Conservation (phyloP, 2,113 vertebrate species). For the Cyprinus carpio region DNA sequence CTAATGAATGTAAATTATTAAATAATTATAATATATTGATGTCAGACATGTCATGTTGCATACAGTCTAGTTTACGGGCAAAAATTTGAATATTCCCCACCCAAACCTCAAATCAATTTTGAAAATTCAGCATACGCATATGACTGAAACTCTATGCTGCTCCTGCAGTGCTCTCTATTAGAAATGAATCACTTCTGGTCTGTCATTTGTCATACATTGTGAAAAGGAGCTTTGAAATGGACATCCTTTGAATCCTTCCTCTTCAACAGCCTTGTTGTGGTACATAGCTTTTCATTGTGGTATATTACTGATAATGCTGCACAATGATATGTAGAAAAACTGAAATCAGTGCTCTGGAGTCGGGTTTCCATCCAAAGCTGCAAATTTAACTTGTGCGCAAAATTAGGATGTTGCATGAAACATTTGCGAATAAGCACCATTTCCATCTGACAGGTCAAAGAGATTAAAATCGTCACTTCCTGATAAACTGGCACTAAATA, state of each 20-base stretch:
- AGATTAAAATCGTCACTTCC: too few species aligned
- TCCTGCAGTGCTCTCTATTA: not conserved
- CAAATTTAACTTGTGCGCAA: too few species aligned
- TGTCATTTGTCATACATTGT: not conserved
- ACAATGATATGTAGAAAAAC: not conserved
- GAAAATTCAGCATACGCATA: not conserved
- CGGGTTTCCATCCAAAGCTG: too few species aligned
- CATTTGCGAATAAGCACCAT: too few species aligned
- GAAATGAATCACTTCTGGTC: not conserved
- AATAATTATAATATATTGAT: not conserved
- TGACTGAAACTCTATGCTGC: not conserved
- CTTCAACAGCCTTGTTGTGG: not conserved
- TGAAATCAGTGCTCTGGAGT: not conserved
- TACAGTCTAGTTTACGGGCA: not conserved
- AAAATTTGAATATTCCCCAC: not conserved
- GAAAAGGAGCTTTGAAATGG: not conserved
- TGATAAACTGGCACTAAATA: too few species aligned
- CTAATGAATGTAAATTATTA: not conserved
- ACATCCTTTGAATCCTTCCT: not conserved
- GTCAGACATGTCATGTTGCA: not conserved
- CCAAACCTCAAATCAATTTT: not conserved
- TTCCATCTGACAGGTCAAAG: too few species aligned
- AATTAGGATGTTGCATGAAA: too few species aligned
- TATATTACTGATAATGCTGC: not conserved
- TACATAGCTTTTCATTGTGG: not conserved